Evolutionary conservation across 2,888 invertebrate species (phyloP), one percentile per base, ranked within the genome.

Genomic region (Nesidiocoris tenuis): DNA sequence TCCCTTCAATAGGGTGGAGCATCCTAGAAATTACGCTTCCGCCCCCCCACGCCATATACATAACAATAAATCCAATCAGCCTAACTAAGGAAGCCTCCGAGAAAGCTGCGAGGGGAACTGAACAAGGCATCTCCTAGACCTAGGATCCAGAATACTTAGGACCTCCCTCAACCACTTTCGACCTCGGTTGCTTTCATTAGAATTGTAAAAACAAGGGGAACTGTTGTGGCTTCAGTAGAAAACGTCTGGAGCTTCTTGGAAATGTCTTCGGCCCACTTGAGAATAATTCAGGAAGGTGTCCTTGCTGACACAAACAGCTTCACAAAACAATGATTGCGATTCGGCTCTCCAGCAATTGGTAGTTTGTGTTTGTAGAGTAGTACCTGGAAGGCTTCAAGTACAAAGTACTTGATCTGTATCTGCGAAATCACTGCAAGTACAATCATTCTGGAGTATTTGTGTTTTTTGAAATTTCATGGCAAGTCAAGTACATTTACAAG

Each of bases 41-140:
- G 70, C n/a, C 68, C 66, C 68, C 25, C 24, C 16, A 61, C 19
- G 21, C 72, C 21, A 75, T 75, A 66, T 75, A 66, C 66, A 75
- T 75, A 75, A 66, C 74, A 66, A 75, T 75, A 75, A 75, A 75
- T 75, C 74, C 74, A 65, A 75, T 75, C 74, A 75, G 74, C 39
- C 65, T 75, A 75, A 72, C 61, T 72, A 72, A 61, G 63, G 39
- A 61, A 23, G 39, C 39, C 12, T 39, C 39, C n/a, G 3, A 39
- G 39, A 12, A 39, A 39, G 39, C 39, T 39, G 12, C 12, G 39
- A 39, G 39, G 39, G 39, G 39, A 39, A 39, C 39, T 3, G 39
- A 39, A 39, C 12, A 39, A 3, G n/a, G n/a, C n/a, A n/a, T n/a
- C n/a, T n/a, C n/a, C n/a, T n/a, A n/a, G n/a, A n/a, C n/a, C n/a